These are phyloP conservation scores for Parnassius apollo DNA, from an alignment of 2,888 invertebrate genomes.

Conservation along the genomic window DNA sequence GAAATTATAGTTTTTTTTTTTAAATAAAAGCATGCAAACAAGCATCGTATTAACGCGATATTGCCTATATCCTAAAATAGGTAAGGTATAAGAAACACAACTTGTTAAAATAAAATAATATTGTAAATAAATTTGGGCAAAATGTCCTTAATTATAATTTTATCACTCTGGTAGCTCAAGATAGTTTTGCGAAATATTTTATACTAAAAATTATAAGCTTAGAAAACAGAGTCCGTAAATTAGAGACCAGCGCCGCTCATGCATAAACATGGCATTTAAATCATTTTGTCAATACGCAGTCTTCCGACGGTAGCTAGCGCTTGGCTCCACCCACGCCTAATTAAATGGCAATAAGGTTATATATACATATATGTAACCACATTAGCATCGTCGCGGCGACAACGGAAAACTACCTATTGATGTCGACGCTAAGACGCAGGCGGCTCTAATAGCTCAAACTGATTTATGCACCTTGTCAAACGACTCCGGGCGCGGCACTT, in stretches of 20 bases:
- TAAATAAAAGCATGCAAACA: too few relatives aligned
- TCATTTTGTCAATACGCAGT: conserved; percentile 31
- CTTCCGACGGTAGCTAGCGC: conserved; percentile 60
- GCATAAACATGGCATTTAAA: conserved; percentile 21
- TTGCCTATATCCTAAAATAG: too few relatives aligned
- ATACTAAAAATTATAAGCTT: too few relatives aligned
- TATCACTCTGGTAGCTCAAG: too few relatives aligned
- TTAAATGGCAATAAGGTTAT: conserved; percentile 54
- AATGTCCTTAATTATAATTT: too few relatives aligned
- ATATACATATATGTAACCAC: conserved; percentile 34
- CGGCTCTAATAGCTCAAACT: conserved; percentile 50
- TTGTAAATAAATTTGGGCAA: too few relatives aligned
- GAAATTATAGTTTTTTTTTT: too few relatives aligned
- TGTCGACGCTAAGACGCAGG: conserved; percentile 38
- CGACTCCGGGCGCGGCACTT: conserved; percentile 12
- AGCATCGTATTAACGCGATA: too few relatives aligned
- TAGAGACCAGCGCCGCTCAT: conserved; percentile 11
- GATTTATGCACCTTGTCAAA: conserved; percentile 54
- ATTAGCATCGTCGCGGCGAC: conserved; percentile 25
- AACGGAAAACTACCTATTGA: conserved; percentile 29
- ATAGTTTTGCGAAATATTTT: too few relatives aligned
- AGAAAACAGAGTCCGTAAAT: conserved; percentile 1
- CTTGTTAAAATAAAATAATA: too few relatives aligned
- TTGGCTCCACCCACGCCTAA: conserved; percentile 57
- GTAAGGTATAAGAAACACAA: too few relatives aligned